Conservation (phyloP, 2,888 invertebrate species). For the Dasypogon diadema region DNA sequence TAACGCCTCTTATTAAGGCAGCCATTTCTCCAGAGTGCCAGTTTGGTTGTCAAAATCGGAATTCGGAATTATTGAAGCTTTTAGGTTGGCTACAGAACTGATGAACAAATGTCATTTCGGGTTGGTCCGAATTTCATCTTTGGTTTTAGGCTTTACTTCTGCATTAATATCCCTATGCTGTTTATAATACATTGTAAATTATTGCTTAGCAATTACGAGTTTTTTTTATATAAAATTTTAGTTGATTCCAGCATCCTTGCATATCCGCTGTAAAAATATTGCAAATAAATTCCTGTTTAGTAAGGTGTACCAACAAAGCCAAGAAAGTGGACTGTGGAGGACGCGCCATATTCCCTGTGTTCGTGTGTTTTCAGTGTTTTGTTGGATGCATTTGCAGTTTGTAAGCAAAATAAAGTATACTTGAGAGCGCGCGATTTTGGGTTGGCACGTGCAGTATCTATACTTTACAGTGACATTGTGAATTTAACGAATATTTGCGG, state of each 20-base stretch:
- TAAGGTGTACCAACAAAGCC: conserved; percentile 23
- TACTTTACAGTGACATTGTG: too few relatives aligned
- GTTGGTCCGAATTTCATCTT: too few relatives aligned
- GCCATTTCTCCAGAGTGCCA: conserved; percentile 53
- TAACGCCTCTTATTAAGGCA: conserved; percentile 54
- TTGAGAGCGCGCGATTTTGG: too few relatives aligned
- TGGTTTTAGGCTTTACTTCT: background rate
- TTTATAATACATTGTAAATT: too few relatives aligned
- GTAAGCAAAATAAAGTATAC: too few relatives aligned
- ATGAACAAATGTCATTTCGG: background rate
- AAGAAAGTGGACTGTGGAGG: conserved; percentile 1
- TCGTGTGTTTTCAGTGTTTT: conserved; percentile 41
- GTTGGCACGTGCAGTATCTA: too few relatives aligned
- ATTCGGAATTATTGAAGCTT: too few relatives aligned
- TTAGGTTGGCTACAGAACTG: background rate
- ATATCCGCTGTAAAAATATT: background rate
- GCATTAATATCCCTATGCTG: background rate
- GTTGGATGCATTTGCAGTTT: background rate
- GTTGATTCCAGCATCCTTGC: too few relatives aligned
- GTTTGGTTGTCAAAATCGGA: background rate
- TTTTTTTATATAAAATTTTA: too few relatives aligned
- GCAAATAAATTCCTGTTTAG: background rate
- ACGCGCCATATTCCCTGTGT: conserved; percentile 49
- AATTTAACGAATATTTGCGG: too few relatives aligned
- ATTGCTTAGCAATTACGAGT: too few relatives aligned